Evolutionary conservation across 2,888 invertebrate genomes (phyloP).

Genomic region (Pollenia amentaria): DNA sequence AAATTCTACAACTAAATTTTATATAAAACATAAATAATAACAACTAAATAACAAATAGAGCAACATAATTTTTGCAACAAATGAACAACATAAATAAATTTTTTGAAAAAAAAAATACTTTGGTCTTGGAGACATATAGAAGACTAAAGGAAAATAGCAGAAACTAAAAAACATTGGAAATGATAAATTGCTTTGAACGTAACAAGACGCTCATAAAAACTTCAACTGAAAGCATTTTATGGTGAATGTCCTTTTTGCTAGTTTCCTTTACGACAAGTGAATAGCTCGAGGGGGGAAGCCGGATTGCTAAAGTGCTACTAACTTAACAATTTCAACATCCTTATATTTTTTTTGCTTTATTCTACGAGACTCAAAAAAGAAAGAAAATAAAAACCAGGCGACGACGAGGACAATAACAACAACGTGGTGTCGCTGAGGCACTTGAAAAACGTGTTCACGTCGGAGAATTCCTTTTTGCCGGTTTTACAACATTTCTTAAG

Average conservation of each 20-base stretch:
- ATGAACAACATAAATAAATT: conserved; percentile 22
- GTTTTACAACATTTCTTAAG: conserved; percentile 23
- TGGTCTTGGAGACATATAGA: conserved; percentile 16
- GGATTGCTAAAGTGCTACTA: conserved; percentile 39
- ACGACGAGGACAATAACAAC: conserved; percentile 14
- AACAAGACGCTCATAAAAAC: conserved; percentile 78
- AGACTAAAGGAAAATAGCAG: conserved; percentile 24
- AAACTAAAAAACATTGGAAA: conserved; percentile 53
- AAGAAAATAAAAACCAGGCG: conserved; percentile 26
- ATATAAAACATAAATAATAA: conserved; percentile 67
- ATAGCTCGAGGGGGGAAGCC: not conserved
- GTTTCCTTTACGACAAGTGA: not conserved
- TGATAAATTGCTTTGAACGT: conserved; percentile 78
- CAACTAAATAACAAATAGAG: conserved; percentile 70
- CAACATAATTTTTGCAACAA: conserved; percentile 46
- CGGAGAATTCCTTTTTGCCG: conserved; percentile 52
- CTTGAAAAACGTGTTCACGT: conserved; percentile 63
- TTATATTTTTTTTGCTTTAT: not conserved
- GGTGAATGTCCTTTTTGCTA: conserved; percentile 72
- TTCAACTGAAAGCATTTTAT: conserved; percentile 73
- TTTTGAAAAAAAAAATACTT: conserved; percentile 3
- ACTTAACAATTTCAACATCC: conserved; percentile 65
- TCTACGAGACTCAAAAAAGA: conserved; percentile 23
- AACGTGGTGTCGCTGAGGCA: conserved; percentile 60
- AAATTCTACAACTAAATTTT: conserved; percentile 48